Conservation (phyloP, 2,113 vertebrate genomes). For the Morone chrysops region DNA sequence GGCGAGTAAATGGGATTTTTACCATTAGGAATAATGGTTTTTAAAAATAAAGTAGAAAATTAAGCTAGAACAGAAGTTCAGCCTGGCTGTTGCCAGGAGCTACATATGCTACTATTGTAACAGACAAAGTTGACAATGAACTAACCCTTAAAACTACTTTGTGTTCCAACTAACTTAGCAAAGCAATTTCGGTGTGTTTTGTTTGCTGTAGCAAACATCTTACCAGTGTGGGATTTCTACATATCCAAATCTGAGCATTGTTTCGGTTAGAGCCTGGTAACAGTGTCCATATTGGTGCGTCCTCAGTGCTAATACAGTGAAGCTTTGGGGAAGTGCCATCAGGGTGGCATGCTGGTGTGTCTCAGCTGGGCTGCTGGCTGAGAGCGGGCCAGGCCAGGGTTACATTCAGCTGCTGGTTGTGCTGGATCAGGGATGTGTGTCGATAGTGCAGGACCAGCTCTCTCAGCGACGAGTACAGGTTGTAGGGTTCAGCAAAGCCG, state of each 20-base stretch:
- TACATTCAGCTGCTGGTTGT: constrained; percentile 99
- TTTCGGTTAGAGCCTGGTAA: constrained; percentile 35
- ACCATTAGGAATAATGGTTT: constrained; percentile 21
- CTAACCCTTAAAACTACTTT: neutral
- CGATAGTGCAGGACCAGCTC: constrained; percentile 99
- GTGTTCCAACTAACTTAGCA: neutral
- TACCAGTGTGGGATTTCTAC: constrained; percentile 13
- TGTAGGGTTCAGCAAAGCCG: constrained; percentile 98
- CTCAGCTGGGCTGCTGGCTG: constrained; percentile 87
- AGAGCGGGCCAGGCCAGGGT: constrained; percentile 98
- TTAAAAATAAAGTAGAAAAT: neutral
- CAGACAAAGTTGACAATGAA: neutral
- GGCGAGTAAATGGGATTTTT: constrained; percentile 27
- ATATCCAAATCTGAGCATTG: constrained; percentile 5
- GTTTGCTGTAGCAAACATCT: constrained; percentile 30
- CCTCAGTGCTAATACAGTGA: constrained; percentile 40
- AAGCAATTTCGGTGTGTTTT: constrained; percentile 18
- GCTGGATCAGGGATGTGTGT: constrained; percentile 97
- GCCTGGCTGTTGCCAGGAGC: neutral
- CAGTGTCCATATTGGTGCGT: constrained; percentile 42
- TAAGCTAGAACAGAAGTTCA: neutral
- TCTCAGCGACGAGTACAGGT: constrained; percentile 93
- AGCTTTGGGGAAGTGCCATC: constrained; percentile 60
- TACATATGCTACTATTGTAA: neutral
- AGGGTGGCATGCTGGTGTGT: constrained; percentile 67